Percentiles rank a stretch among this genome's conserved stretches.
phyloP scores from a whole-genome alignment of 2,113 vertebrate genomes.

The Chelonoidis abingdonii region DNA sequence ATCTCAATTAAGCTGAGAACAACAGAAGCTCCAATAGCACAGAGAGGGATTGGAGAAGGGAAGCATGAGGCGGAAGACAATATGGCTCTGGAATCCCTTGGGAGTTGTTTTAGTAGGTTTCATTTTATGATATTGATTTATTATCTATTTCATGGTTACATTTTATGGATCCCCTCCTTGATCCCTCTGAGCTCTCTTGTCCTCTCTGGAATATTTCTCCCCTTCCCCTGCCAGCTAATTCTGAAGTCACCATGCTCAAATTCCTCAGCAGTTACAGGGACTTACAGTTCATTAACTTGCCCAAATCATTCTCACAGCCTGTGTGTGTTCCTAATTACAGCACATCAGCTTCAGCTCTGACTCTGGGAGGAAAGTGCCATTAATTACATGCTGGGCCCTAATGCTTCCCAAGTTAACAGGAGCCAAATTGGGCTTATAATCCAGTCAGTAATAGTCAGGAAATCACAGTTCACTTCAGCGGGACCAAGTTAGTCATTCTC shows the following conservation, averaged over 20 bases:
- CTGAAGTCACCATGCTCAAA: conserved; percentile 54
- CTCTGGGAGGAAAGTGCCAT: conserved; percentile 30
- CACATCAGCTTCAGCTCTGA: conserved; percentile 66
- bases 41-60: neutral
- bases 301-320: conserved; percentile 50
- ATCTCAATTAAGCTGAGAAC: neutral
- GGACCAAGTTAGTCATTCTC: neutral
- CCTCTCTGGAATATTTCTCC: conserved; percentile 11
- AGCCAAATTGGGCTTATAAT: conserved; percentile 58
- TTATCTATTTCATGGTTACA: neutral
- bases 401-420: conserved; percentile 56
- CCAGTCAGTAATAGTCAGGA: conserved; percentile 3
- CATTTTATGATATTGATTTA: neutral
- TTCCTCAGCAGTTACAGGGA: conserved; percentile 30
- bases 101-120: neutral
- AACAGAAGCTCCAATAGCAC: neutral
- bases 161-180: neutral
- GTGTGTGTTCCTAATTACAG: conserved; percentile 74
- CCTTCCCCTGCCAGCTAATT: neutral
- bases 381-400: conserved; percentile 54
- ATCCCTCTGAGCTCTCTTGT: neutral
- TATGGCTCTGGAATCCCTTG: neutral
- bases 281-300: conserved; percentile 74
- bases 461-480: conserved; percentile 10
- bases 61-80: neutral